Conservation (phyloP, 2,113 vertebrate species). For the Antigone vipio region DNA sequence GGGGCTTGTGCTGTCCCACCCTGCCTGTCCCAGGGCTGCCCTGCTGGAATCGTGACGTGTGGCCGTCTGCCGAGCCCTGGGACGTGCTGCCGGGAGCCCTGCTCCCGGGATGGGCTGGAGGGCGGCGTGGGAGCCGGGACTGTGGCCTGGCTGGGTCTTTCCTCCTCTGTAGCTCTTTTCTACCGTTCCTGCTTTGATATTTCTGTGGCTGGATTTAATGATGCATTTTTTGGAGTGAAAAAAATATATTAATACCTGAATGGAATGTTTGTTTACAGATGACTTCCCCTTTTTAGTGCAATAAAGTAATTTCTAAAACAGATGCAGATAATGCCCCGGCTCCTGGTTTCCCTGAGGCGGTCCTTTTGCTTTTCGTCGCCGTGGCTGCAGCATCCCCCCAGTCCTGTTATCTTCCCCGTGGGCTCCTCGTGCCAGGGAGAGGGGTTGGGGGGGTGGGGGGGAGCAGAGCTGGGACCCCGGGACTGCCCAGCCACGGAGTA, state of each 20-base stretch:
- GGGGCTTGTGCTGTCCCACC: neutral
- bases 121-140: neutral
- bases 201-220: conserved; percentile 59
- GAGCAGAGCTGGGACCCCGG: neutral
- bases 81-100: neutral
- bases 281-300: conserved; percentile 69
- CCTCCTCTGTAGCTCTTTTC: conserved; percentile 9
- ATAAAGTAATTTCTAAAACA: conserved; percentile 72
- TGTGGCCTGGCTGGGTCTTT: neutral
- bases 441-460: too few relatives aligned
- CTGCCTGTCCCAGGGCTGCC: neutral
- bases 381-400: accelerated
- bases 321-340: neutral
- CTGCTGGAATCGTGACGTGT: accelerated
- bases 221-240: conserved; percentile 54
- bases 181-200: conserved; percentile 32
- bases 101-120: neutral
- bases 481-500: neutral
- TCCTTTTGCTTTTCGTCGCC: neutral
- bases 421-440: neutral
- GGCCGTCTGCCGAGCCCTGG: neutral
- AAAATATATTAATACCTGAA: neutral
- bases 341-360: neutral
- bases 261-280: conserved; percentile 71
- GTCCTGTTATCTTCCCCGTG: accelerated